Evolutionary conservation across 2,113 vertebrate species (phyloP).

Genomic region (Eleginops maclovinus): DNA sequence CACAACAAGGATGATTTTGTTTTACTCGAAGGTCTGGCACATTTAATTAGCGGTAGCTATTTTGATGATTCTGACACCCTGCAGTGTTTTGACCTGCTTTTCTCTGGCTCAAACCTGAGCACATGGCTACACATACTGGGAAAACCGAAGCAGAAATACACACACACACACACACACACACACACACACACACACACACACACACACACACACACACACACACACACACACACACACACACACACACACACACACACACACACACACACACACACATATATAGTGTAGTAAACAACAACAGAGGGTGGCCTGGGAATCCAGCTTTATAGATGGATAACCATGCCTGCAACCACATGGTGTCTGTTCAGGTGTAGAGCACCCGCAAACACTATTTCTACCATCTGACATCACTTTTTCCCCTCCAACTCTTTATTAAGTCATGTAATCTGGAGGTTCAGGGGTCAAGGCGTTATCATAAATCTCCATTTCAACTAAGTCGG

Average conservation of each 20-base stretch:
- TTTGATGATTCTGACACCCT: conserved; percentile 66
- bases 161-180: too few relatives aligned
- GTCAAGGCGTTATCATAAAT: conserved; percentile 49
- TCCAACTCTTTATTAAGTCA: conserved; percentile 36
- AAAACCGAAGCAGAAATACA: conserved; percentile 41
- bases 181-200: too few relatives aligned
- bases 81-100: conserved; percentile 74
- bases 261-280: not conserved
- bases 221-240: too few relatives aligned
- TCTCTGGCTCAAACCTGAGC: conserved; percentile 62
- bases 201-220: too few relatives aligned
- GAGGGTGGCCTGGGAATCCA: conserved; percentile 20
- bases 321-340: conserved; percentile 59
- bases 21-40: conserved; percentile 40
- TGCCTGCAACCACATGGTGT: conserved; percentile 49
- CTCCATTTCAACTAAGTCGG: conserved; percentile 24
- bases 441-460: conserved; percentile 37
- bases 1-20: conserved; percentile 50
- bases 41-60: conserved; percentile 64
- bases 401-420: conserved; percentile 44
- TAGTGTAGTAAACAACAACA: conserved; percentile 53
- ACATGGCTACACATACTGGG: conserved; percentile 55
- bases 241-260: too few relatives aligned
- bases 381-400: conserved; percentile 30
- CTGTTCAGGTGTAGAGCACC: conserved; percentile 40